These are phyloP conservation scores for Eurypyga helias DNA, from an alignment of 2,113 vertebrate species.

Conservation along the genomic window DNA sequence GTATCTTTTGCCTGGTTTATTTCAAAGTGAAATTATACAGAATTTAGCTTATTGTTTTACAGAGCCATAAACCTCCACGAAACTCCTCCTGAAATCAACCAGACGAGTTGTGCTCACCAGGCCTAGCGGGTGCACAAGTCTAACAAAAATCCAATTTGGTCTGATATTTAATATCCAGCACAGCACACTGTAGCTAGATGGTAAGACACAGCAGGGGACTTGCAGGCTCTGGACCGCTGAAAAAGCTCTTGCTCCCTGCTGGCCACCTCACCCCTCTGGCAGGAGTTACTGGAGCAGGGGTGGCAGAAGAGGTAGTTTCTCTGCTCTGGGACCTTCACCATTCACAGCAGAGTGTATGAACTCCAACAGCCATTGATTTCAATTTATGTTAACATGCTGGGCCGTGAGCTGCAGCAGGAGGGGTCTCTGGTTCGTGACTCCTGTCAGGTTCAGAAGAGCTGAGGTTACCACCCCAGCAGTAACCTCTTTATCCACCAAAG, in stretches of 20 bases:
- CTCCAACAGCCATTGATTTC: slow-evolving; percentile 15
- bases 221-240: not conserved
- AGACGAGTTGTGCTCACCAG: not conserved
- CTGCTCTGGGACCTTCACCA: not conserved
- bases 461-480: slow-evolving; percentile 4
- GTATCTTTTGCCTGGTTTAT: slow-evolving; percentile 22
- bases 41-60: slow-evolving; percentile 8
- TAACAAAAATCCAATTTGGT: not conserved
- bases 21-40: slow-evolving; percentile 25
- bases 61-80: not conserved
- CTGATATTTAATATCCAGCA: not conserved
- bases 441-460: not conserved
- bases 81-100: slow-evolving; percentile 14
- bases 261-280: not conserved
- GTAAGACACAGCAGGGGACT: not conserved
- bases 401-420: slow-evolving; percentile 5
- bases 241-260: not conserved
- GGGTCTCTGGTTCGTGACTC: not conserved
- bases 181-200: not conserved
- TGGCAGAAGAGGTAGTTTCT: not conserved
- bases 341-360: not conserved
- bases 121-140: not conserved
- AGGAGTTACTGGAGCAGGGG: not conserved
- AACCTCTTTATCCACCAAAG: slow-evolving; percentile 33
- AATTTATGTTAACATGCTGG: not conserved